Evolutionary conservation across 2,888 invertebrate genomes (phyloP).

Genomic region (Zhuqinia jingwanae): DNA sequence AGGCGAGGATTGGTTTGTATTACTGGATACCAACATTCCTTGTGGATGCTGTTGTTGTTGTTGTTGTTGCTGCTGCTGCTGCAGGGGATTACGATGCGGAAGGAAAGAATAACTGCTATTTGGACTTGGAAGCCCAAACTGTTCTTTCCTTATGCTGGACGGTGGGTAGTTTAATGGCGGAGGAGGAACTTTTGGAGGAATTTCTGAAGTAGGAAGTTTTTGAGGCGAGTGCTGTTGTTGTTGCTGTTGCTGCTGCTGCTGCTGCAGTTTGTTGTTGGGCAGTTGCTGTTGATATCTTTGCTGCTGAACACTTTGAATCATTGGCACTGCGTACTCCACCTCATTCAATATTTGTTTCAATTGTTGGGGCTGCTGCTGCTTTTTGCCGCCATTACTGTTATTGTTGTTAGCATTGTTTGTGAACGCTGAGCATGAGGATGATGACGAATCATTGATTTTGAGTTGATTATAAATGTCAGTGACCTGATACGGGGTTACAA

Average conservation of each 20-base stretch:
- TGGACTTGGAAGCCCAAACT: conserved; percentile 69
- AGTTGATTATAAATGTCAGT: conserved; percentile 75
- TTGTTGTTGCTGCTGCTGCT: no score
- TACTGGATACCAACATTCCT: conserved; percentile 42
- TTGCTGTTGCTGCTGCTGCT: conserved; percentile 28
- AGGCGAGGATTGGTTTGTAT: background rate
- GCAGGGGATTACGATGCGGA: conserved; percentile 38
- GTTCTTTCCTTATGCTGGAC: conserved; percentile 67
- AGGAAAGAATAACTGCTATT: conserved; percentile 63
- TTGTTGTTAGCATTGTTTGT: background rate
- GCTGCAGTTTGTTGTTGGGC: background rate
- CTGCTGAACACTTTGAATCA: conserved; percentile 56
- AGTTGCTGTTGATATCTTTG: conserved; percentile 1
- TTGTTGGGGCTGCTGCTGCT: conserved; percentile 49
- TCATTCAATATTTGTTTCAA: conserved; percentile 62
- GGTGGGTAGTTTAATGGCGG: conserved; percentile 71
- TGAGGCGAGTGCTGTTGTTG: background rate
- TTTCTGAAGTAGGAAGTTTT: background rate
- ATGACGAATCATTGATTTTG: conserved; percentile 52
- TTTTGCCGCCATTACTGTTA: background rate
- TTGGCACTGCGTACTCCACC: conserved; percentile 74
- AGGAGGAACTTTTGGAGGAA: conserved; percentile 62
- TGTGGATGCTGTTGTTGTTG: no score
- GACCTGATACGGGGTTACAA: conserved; percentile 77
- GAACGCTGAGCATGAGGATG: background rate